Evolutionary conservation across 2,888 invertebrate genomes (phyloP).

Genomic region (Metopia argyrocephala): DNA sequence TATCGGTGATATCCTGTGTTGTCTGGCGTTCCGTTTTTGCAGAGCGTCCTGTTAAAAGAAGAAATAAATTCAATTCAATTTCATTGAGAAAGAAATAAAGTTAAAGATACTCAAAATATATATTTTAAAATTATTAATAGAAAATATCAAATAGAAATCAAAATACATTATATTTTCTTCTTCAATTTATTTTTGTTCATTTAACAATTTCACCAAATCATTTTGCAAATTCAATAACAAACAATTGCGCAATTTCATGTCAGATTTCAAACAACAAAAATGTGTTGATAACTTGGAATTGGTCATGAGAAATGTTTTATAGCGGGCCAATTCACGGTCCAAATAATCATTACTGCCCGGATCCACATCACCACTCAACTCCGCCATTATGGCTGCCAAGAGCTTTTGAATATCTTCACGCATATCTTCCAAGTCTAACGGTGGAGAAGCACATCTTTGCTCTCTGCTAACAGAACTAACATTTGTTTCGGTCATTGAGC

Average conservation of each 20-base stretch:
- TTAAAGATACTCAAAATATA: background rate
- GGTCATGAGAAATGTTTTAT: slow-evolving; percentile 66
- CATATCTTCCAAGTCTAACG: slow-evolving; percentile 44
- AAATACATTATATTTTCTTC: too few species aligned
- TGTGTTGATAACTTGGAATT: slow-evolving; percentile 46
- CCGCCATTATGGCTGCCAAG: slow-evolving; percentile 68
- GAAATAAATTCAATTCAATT: background rate
- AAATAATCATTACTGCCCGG: slow-evolving; percentile 67
- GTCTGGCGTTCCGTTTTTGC: slow-evolving; percentile 66
- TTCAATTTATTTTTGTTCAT: slow-evolving; percentile 37
- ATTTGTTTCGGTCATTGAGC: background rate
- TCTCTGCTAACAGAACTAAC: background rate
- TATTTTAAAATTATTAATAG: background rate
- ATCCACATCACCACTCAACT: slow-evolving; percentile 69
- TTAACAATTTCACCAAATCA: slow-evolving; percentile 70
- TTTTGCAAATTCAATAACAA: slow-evolving; percentile 73
- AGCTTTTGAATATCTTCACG: slow-evolving; percentile 38
- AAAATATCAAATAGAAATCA: background rate
- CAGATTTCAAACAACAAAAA: slow-evolving; percentile 48
- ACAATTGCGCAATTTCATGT: slow-evolving; percentile 67
- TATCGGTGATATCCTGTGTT: slow-evolving; percentile 58
- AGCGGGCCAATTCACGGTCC: slow-evolving; percentile 71
- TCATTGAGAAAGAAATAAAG: background rate
- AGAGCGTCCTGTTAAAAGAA: slow-evolving; percentile 70
- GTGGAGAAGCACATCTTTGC: background rate